phyloP scores from a whole-genome alignment of 2,113 vertebrate genomes.

The Struthio camelus region DNA sequence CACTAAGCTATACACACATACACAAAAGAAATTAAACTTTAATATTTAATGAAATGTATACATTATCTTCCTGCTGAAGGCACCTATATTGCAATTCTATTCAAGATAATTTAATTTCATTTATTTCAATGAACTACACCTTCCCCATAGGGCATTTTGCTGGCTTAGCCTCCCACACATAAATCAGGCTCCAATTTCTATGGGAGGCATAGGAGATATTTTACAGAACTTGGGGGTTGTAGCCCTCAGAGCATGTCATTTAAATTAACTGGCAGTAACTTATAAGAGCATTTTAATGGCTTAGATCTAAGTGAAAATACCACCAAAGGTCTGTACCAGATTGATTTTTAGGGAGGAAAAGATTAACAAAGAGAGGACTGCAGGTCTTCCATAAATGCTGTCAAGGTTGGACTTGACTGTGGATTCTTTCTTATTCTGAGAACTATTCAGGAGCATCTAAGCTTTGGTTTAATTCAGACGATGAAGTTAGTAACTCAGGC shows the following conservation, averaged over 20 bases:
- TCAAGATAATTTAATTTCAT: constrained; percentile 84
- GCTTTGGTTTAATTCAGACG: not conserved
- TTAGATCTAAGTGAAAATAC: constrained; percentile 61
- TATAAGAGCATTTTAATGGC: constrained; percentile 65
- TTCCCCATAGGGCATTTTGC: constrained; percentile 74
- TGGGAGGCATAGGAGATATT: constrained; percentile 54
- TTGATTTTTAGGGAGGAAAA: constrained; percentile 46
- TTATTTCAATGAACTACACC: constrained; percentile 78
- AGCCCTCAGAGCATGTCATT: constrained; percentile 26
- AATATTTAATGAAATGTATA: constrained; percentile 90
- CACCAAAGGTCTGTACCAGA: not conserved
- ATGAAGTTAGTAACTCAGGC: not conserved
- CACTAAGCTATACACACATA: constrained; percentile 52
- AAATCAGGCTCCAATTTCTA: constrained; percentile 79
- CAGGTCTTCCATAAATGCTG: not conserved
- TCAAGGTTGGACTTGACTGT: not conserved
- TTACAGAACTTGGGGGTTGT: constrained; percentile 52
- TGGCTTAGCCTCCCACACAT: constrained; percentile 71
- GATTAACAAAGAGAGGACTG: not conserved
- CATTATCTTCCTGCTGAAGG: constrained; percentile 83
- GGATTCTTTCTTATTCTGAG: not conserved
- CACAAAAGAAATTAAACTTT: constrained; percentile 81
- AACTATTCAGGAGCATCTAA: not conserved
- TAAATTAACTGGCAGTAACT: constrained; percentile 62
- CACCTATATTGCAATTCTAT: constrained; percentile 82